phyloP scores from a whole-genome alignment of 2,113 vertebrate genomes.

The Ceyx melanurus region DNA sequence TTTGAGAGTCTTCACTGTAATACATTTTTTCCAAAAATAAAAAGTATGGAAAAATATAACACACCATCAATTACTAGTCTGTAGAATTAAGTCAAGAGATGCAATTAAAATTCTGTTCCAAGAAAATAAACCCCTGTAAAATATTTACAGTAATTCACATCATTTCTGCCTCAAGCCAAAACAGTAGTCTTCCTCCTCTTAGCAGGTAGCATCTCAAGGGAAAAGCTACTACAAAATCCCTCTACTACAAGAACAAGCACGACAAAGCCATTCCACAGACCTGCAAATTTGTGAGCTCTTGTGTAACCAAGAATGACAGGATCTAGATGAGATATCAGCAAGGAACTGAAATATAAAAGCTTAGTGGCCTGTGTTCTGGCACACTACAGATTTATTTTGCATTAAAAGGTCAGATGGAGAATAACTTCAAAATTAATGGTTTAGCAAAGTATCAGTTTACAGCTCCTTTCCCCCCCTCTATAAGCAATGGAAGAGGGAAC shows the following conservation, averaged over 20 bases:
- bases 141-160: background rate
- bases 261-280: background rate
- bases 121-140: background rate
- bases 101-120: background rate
- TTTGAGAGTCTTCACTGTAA: background rate
- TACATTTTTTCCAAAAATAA: background rate
- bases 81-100: background rate
- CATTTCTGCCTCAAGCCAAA: background rate
- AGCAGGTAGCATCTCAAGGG: background rate
- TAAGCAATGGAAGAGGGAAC: background rate
- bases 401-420: background rate
- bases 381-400: background rate
- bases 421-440: slow-evolving; percentile 21
- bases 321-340: background rate
- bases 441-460: slow-evolving; percentile 31
- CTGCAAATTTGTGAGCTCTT: background rate
- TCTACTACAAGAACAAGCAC: background rate
- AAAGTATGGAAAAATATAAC: background rate
- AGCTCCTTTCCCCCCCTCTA: background rate
- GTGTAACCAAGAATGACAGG: background rate
- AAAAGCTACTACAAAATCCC: background rate
- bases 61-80: background rate
- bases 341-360: background rate
- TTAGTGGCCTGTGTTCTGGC: background rate
- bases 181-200: background rate